These are phyloP conservation scores for Wasmannia auropunctata DNA, from an alignment of 1,140 invertebrate genomes.

Conservation along the genomic window DNA sequence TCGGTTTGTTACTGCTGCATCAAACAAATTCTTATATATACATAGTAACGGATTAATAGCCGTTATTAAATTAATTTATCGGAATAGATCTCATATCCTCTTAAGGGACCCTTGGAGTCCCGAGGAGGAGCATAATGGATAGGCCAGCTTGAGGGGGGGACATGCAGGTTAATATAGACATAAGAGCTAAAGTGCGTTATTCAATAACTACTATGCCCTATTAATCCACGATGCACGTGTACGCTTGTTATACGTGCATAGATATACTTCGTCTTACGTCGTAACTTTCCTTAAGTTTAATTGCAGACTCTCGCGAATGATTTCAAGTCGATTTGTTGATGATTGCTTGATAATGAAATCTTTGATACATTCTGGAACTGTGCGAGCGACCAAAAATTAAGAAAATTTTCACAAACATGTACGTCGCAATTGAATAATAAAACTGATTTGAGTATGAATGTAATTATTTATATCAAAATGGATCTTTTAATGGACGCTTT, in stretches of 20 bases:
- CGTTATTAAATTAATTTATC: not conserved
- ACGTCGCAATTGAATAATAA: not conserved
- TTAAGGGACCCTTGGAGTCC: not conserved
- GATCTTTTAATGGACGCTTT: not conserved
- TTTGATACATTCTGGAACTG: not conserved
- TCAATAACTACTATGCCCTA: not conserved
- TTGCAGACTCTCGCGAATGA: not conserved
- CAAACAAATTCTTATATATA: not conserved
- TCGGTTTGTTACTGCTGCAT: not conserved
- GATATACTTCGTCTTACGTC: not conserved
- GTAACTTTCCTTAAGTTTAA: not conserved
- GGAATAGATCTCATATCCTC: not conserved
- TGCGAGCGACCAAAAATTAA: not conserved
- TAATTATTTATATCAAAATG: not conserved
- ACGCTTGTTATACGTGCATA: not conserved
- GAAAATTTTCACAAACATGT: not conserved
- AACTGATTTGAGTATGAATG: not conserved
- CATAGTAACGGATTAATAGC: not conserved
- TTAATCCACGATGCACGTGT: not conserved
- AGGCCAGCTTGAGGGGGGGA: not conserved
- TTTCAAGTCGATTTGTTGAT: not conserved
- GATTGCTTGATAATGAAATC: not conserved
- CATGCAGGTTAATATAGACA: constrained; percentile 5
- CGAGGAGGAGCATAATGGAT: not conserved
- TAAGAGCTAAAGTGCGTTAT: constrained; percentile 19